A percentile compares a stretch with the other conserved stretches of the same genome.
phyloP scores from a whole-genome alignment of 2,113 vertebrate species.

The Formicarius rufipectus region DNA sequence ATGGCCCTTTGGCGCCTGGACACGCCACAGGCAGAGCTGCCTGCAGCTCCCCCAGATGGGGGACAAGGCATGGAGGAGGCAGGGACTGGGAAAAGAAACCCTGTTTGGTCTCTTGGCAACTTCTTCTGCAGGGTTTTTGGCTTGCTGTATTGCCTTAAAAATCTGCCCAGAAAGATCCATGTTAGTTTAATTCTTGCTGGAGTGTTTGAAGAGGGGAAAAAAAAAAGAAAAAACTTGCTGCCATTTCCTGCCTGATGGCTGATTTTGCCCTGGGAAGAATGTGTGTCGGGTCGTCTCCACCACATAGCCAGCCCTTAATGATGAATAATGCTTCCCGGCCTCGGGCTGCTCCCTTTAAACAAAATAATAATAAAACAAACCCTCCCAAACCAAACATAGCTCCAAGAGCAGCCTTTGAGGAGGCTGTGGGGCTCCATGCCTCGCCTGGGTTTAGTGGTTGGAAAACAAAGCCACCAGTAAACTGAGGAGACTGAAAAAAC shows the following conservation, averaged over 20 bases:
- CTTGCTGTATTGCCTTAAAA: neutral
- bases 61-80: neutral
- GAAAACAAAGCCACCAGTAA: constrained; percentile 58
- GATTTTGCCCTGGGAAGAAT: constrained; percentile 32
- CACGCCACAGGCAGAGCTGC: neutral
- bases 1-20: rapidly evolving
- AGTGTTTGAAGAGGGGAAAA: constrained; percentile 1
- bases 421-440: neutral
- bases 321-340: constrained; percentile 41
- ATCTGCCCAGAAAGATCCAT: neutral
- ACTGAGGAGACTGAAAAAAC: constrained; percentile 25
- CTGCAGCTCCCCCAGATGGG: neutral
- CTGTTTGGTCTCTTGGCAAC: neutral
- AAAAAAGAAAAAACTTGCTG: neutral
- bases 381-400: constrained; percentile 40
- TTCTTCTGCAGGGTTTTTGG: neutral
- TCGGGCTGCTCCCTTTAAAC: constrained; percentile 12
- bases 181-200: constrained; percentile 38
- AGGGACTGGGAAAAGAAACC: neutral
- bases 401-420: constrained; percentile 13
- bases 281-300: neutral
- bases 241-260: constrained; percentile 54
- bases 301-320: neutral
- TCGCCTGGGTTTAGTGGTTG: neutral
- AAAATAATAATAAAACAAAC: neutral